These are phyloP conservation scores for Schrankia costaestrigalis DNA, from an alignment of 2,888 invertebrate genomes.

Conservation along the genomic window DNA sequence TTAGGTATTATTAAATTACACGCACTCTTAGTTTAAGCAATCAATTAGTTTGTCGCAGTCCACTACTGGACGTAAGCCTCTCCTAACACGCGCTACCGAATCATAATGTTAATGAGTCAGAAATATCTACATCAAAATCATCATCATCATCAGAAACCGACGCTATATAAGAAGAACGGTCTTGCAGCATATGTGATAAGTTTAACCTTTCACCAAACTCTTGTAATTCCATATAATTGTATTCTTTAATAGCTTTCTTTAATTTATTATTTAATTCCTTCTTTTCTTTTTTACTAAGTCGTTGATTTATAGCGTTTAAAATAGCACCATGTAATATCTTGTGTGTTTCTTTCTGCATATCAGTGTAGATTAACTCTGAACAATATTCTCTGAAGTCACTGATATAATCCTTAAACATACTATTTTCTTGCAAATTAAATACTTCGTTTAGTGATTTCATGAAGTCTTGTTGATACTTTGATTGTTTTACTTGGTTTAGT, in stretches of 20 bases:
- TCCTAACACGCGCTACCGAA: too few species aligned
- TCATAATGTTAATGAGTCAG: too few species aligned
- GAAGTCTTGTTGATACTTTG: conserved; percentile 35
- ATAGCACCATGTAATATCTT: conserved; percentile 33
- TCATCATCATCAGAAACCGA: too few species aligned
- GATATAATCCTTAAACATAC: conserved; percentile 49
- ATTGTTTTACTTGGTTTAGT: too few species aligned
- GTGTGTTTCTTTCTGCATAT: conserved; percentile 26
- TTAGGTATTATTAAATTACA: too few species aligned
- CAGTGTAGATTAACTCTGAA: conserved; percentile 10
- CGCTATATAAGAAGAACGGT: too few species aligned
- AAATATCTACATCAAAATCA: too few species aligned
- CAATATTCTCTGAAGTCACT: conserved; percentile 31
- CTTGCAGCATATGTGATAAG: too few species aligned
- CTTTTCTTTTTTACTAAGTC: conserved; percentile 24
- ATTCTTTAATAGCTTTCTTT: conserved; percentile 43
- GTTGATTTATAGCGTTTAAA: conserved; percentile 18
- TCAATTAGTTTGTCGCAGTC: too few species aligned
- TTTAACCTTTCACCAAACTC: neutral
- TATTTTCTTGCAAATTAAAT: conserved; percentile 42
- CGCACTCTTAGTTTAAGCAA: too few species aligned
- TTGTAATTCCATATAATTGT: conserved; percentile 8
- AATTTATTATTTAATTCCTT: conserved; percentile 32
- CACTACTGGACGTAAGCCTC: too few species aligned
- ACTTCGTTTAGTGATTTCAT: conserved; percentile 45